Evolutionary conservation across 2,113 vertebrate species (phyloP).

Genomic region (Oncorhynchus nerka): DNA sequence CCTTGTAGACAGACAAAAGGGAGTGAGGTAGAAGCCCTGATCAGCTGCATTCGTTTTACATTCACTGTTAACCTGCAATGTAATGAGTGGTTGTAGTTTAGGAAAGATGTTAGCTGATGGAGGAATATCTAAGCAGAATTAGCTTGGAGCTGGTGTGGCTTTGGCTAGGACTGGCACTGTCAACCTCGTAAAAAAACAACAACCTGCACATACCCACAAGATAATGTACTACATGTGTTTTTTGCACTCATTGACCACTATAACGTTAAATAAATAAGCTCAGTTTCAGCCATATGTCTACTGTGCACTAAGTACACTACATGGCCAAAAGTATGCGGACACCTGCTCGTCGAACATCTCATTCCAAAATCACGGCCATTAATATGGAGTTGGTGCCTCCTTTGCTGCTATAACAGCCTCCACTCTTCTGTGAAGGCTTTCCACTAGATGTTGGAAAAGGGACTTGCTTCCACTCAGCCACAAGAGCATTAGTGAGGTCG

Average conservation of each 20-base stretch:
- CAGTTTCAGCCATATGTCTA: not conserved
- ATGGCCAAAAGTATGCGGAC: too few species aligned
- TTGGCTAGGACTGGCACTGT: not conserved
- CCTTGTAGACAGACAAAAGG: too few species aligned
- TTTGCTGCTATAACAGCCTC: too few species aligned
- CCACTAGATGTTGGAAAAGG: too few species aligned
- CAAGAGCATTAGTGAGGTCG: too few species aligned
- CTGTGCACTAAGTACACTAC: not conserved
- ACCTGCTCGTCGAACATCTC: too few species aligned
- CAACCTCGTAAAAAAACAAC: not conserved
- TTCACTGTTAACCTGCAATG: slow-evolving; percentile 15
- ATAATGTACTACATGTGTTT: not conserved
- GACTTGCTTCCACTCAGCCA: too few species aligned
- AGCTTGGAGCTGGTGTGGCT: not conserved
- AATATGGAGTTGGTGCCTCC: too few species aligned
- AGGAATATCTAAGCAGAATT: not conserved
- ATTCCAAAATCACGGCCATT: too few species aligned
- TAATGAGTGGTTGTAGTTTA: not conserved
- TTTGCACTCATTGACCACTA: not conserved
- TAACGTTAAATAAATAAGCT: not conserved
- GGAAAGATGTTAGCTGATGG: not conserved
- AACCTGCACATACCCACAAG: not conserved
- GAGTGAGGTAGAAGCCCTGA: not conserved
- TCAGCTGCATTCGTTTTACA: slow-evolving; percentile 9
- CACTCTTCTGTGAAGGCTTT: too few species aligned